Evolutionary conservation across 1,140 invertebrate species (phyloP).

Genomic region (Sycobia sp.): DNA sequence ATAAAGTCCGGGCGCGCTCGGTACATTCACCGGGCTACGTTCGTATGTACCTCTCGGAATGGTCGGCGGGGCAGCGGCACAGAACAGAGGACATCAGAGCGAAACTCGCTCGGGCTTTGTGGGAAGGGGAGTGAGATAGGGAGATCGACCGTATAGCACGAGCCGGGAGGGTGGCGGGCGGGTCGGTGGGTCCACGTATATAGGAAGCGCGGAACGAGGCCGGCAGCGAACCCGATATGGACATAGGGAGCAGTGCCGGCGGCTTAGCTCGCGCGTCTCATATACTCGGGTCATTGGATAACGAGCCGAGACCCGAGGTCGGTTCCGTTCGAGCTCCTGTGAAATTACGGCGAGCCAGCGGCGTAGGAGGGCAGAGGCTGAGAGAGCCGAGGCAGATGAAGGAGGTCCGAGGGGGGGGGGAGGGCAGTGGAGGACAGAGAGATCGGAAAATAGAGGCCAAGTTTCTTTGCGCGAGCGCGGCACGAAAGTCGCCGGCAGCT

Average conservation of each 20-base stretch:
- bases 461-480: slow-evolving; percentile 23
- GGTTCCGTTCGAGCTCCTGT: too few species aligned
- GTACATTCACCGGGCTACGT: too few species aligned
- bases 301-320: not conserved
- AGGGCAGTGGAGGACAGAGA: not conserved
- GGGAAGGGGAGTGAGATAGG: too few species aligned
- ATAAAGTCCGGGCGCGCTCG: slow-evolving; percentile 18
- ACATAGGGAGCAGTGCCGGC: not conserved
- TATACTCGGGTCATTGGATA: slow-evolving; percentile 22
- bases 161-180: too few species aligned
- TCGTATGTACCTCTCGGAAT: too few species aligned
- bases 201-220: not conserved
- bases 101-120: too few species aligned
- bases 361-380: not conserved
- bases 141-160: too few species aligned
- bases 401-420: not conserved
- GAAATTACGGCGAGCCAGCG: not conserved
- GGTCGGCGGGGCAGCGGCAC: too few species aligned
- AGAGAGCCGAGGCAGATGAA: not conserved
- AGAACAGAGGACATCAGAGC: slow-evolving; percentile 7
- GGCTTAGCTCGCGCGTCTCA: slow-evolving; percentile 9
- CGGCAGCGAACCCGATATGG: not conserved
- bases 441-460: not conserved
- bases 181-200: not conserved
- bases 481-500: slow-evolving; percentile 28